phyloP scores from a whole-genome alignment of 2,797 vertebrate species.

The Sphenodon punctatus region DNA sequence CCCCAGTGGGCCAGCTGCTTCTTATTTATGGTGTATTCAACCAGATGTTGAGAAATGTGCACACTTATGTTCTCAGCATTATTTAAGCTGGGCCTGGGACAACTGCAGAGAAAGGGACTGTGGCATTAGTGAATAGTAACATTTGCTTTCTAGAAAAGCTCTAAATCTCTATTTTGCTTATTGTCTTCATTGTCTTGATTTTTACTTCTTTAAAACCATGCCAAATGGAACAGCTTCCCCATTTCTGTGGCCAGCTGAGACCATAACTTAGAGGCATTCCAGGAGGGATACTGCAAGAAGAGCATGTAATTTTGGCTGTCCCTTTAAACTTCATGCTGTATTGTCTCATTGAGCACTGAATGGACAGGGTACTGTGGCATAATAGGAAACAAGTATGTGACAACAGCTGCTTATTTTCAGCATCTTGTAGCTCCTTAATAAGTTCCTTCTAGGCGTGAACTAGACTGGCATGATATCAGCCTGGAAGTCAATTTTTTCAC shows the following conservation, averaged over 20 bases:
- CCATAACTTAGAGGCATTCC: not conserved
- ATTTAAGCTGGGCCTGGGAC: too few relatives aligned
- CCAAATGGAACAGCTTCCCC: not conserved
- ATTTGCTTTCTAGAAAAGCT: not conserved
- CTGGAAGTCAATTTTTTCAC: not conserved
- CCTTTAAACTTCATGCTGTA: fast-evolving
- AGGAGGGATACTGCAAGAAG: not conserved
- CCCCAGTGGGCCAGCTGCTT: too few relatives aligned
- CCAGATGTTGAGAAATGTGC: too few relatives aligned
- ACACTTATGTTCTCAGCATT: too few relatives aligned
- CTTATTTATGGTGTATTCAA: too few relatives aligned
- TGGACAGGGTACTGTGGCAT: not conserved
- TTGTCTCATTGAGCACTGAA: fast-evolving
- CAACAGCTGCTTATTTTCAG: not conserved
- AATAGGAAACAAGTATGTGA: not conserved
- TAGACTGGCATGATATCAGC: not conserved
- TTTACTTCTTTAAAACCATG: not conserved
- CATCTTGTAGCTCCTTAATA: not conserved
- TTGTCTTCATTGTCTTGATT: not conserved
- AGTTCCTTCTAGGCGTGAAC: not conserved
- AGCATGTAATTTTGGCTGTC: fast-evolving
- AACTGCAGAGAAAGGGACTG: too few relatives aligned
- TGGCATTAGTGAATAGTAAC: fast-evolving
- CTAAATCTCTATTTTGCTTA: not conserved
- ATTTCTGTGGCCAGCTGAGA: not conserved